Evolutionary conservation across 23 tunicate genomes (phyloP).

Genomic region (Phallusia fumigata): DNA sequence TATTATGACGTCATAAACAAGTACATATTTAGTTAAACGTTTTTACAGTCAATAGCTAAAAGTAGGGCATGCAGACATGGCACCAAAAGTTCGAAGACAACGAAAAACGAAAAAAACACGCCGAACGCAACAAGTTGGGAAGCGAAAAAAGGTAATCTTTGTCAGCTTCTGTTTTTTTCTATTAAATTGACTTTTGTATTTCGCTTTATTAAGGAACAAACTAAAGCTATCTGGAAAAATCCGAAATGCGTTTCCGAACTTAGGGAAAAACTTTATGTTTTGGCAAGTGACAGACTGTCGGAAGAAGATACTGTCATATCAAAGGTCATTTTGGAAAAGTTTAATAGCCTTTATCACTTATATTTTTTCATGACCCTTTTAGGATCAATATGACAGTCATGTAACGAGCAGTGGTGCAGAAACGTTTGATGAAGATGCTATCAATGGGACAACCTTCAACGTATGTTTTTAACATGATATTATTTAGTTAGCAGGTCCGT

Average conservation of each 20-base stretch:
- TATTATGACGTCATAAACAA: too few species aligned
- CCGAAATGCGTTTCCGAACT: constrained; percentile 28
- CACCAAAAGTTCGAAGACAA: neutral
- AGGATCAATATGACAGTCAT: too few species aligned
- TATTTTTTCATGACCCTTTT: too few species aligned
- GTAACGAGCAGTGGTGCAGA: too few species aligned
- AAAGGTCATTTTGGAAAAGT: neutral
- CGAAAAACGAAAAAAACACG: neutral
- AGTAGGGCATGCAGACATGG: neutral
- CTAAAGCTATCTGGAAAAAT: constrained; percentile 31
- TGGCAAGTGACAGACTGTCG: constrained; percentile 23
- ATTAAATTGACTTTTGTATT: neutral
- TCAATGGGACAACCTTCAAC: too few species aligned
- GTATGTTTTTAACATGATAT: too few species aligned
- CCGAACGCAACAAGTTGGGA: neutral
- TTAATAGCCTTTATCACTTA: neutral
- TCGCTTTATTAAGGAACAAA: neutral
- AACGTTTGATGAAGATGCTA: too few species aligned
- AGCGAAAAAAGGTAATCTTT: constrained; percentile 1
- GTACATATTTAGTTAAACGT: too few species aligned
- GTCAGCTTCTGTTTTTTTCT: neutral
- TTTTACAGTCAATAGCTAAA: neutral
- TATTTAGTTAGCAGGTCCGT: too few species aligned
- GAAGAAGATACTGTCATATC: neutral
- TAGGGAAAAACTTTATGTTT: constrained; percentile 3